phyloP scores from a whole-genome alignment of 1,140 invertebrate species.

The Heliothis subflexa region DNA sequence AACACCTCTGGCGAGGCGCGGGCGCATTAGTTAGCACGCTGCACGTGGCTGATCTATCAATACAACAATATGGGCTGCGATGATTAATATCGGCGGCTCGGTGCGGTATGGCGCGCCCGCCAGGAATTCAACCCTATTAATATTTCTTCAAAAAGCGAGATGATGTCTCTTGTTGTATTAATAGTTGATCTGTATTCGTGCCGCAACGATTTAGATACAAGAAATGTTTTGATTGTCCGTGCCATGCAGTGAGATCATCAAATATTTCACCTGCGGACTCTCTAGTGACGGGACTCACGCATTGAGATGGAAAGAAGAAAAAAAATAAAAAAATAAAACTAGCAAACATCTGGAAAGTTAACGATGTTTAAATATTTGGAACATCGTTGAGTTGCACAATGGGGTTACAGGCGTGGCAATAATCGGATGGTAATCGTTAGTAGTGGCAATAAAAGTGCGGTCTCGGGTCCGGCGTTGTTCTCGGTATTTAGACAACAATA shows the following conservation, averaged over 20 bases:
- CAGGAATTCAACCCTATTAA: constrained; percentile 77
- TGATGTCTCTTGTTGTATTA: constrained; percentile 67
- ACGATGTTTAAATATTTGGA: constrained; percentile 8
- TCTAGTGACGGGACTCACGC: not conserved
- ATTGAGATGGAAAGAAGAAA: not conserved
- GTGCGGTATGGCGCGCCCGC: constrained; percentile 32
- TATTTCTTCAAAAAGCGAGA: constrained; percentile 73
- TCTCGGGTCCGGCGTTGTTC: not conserved
- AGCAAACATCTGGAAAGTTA: not conserved
- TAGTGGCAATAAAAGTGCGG: constrained; percentile 7
- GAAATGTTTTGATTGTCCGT: constrained; percentile 43
- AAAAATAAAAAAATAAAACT: not conserved
- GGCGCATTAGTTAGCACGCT: constrained; percentile 52
- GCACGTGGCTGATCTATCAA: constrained; percentile 38
- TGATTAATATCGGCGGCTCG: constrained; percentile 48
- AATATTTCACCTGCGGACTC: constrained; percentile 20
- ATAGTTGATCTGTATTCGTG: constrained; percentile 55
- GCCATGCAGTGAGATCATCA: not conserved
- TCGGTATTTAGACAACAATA: constrained; percentile 58
- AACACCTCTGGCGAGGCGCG: constrained; percentile 60
- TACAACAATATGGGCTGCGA: constrained; percentile 46
- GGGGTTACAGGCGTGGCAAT: constrained; percentile 2
- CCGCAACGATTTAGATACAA: constrained; percentile 20
- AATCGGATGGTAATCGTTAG: not conserved
- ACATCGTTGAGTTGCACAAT: constrained; percentile 11